Conservation (phyloP, 2,797 vertebrate genomes). For the Xerus rutilus region DNA sequence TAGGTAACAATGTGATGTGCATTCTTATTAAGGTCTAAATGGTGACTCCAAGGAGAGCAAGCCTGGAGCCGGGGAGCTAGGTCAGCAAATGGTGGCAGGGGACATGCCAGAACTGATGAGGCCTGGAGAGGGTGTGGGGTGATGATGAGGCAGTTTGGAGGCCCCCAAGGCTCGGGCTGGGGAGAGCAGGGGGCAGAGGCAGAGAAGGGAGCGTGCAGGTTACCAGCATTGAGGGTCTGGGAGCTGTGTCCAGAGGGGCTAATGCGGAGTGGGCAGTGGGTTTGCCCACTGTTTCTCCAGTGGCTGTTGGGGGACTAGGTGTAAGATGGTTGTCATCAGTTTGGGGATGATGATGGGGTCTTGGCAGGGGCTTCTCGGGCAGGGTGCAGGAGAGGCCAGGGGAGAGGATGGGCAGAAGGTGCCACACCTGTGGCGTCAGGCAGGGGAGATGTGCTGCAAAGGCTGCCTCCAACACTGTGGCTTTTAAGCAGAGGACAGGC, state of each 20-base stretch:
- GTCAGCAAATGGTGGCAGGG: background rate
- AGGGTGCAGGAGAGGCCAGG: background rate
- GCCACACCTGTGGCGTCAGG: background rate
- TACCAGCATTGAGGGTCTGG: background rate
- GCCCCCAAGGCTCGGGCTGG: rapidly evolving
- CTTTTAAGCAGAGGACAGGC: background rate
- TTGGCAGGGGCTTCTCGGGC: background rate
- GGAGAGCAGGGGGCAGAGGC: too few species aligned
- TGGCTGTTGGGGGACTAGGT: background rate
- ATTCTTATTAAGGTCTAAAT: background rate
- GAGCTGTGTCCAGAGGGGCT: background rate
- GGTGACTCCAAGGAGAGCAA: background rate
- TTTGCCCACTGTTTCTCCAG: background rate
- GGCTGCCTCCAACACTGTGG: background rate
- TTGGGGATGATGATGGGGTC: background rate
- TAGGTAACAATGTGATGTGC: background rate
- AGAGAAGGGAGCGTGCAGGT: rapidly evolving
- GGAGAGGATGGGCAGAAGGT: background rate
- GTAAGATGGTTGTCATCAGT: background rate
- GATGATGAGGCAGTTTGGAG: background rate
- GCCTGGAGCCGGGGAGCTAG: background rate
- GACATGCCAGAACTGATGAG: background rate
- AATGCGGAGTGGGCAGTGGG: too few species aligned
- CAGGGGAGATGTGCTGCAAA: background rate
- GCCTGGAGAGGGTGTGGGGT: background rate